Evolutionary conservation across 2,888 invertebrate species (phyloP), one percentile per base, ranked within the genome.

Genomic region (Sarcophaga subvicina): DNA sequence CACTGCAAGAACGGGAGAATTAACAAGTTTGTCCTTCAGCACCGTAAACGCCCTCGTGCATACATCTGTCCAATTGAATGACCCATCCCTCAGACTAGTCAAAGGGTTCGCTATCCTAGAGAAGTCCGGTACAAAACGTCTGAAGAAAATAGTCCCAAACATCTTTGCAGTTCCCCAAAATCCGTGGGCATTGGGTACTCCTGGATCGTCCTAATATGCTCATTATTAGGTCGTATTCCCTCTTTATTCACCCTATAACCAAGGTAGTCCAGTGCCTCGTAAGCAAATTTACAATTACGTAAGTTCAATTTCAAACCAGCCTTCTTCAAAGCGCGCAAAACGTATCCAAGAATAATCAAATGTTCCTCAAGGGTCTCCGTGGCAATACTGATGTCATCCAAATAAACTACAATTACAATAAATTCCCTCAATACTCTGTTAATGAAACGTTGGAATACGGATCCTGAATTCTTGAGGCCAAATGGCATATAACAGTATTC

Each of bases 1-100:
- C 10, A 62, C 20, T n/a, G 62, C 62, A 8, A 62, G 20, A 62
- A 62, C 62, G 6, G 62, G n/a, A 17, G 62, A 62, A n/a, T 37
- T 37, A 12, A 14, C 66, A 12, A 64, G 12, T 64, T 64, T 64
- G 14, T 27, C 27, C 25, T 25, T 64, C 14, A 72, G n/a, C 4
- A 22, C 60, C 4, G 17, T 8, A 45, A 73, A 73, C 1, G 72
- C 76, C n/a, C 37, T 22, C 8, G 49, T 49, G n/a, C 72, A 80
- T 17, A 27, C 76, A 47, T 20, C 37, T 45, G 62, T 62, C 71
- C 71, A 71, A 71, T 25, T 71, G 8, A 69, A 69, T 49, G 80
- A 69, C 1, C 81, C 84, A 12, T 64, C 47, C 88, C 88, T 67
- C 83, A 87, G 22, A 54, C 60, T 60, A 14, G 66, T 80, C 22